Evolutionary conservation across 2,113 vertebrate species (phyloP), one percentile per base, ranked within the genome.

Genomic region (Orycteropus afer): DNA sequence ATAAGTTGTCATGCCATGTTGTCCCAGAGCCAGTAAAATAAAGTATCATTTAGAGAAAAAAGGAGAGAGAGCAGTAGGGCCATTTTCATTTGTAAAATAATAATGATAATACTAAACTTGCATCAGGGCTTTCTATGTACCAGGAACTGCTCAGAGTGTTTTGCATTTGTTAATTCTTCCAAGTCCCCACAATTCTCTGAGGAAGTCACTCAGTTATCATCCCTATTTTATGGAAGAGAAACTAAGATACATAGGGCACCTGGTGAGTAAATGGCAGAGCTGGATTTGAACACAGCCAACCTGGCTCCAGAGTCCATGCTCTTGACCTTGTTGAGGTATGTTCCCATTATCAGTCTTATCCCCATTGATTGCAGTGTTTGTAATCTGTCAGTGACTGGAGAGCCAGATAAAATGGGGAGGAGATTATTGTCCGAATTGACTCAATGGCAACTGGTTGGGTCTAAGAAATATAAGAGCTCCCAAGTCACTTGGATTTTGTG

Each of bases 71-170:
- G 23, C 7, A 22, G 47, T 7, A 2, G 37, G 1, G 13, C 32
- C 6, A 1, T 55, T 34, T 79, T 82, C 5, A 7, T n/a, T 11
- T 61, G 15, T n/a, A 20, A 6, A 34, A 7, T 53, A 57, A 42
- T 6, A 27, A 27, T 25, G 3, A 63, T 7, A 7, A 61, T 27
- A 11, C 0, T 7, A 18, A 34, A 1, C 3, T 20, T 55, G 5
- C 37, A 0, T 0, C 1, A 1, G 40, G n/a, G n/a, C 45, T 84
- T 22, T 37, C 73, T 47, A 0, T 0, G 13, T 17, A 22, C 7
- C 20, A 8, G 27, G 25, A 63, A 7, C 55, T 79, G 29, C n/a
- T 88, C 29, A 15, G 0, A 2, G 25, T 5, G 22, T 11, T 91
- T 55, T 12, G 23, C 34, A 12, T 45, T 63, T 20, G 11, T 32